Percentiles rank a stretch among this genome's conserved stretches.
These are phyloP conservation scores for Plecturocebus donacophilus DNA, from an alignment of 2,113 vertebrate genomes.

Conservation along the genomic window DNA sequence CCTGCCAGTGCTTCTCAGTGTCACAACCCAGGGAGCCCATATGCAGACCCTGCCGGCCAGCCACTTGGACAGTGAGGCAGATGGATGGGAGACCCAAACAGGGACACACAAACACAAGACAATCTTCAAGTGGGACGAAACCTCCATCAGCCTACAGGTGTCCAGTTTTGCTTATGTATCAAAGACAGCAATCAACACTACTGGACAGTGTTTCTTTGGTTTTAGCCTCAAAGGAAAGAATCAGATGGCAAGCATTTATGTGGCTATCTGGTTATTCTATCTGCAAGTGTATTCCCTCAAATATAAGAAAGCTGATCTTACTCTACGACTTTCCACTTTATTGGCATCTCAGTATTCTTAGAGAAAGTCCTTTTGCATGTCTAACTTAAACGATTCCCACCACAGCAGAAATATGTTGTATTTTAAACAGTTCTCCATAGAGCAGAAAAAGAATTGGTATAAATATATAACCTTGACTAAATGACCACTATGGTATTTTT, in stretches of 20 bases:
- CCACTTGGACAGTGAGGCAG: neutral
- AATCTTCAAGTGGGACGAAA: neutral
- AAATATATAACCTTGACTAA: neutral
- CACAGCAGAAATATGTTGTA: neutral
- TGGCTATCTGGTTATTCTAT: neutral
- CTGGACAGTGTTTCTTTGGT: neutral
- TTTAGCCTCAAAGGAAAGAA: neutral
- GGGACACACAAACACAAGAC: neutral
- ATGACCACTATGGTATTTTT: neutral
- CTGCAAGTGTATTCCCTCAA: slow-evolving; percentile 8
- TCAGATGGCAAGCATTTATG: neutral
- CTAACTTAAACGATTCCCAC: neutral
- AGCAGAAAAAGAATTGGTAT: neutral
- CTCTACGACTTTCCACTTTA: neutral
- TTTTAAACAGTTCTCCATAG: neutral
- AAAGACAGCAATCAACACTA: neutral
- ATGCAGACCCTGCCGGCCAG: neutral
- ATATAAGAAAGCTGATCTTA: no score
- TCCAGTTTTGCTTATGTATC: neutral
- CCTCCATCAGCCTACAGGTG: neutral
- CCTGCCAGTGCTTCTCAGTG: neutral
- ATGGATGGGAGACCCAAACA: neutral
- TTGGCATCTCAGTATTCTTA: neutral
- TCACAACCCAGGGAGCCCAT: neutral
- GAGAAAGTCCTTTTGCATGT: neutral